Evolutionary conservation across 2,888 invertebrate species (phyloP).

Genomic region (Ernsta delagoae): DNA sequence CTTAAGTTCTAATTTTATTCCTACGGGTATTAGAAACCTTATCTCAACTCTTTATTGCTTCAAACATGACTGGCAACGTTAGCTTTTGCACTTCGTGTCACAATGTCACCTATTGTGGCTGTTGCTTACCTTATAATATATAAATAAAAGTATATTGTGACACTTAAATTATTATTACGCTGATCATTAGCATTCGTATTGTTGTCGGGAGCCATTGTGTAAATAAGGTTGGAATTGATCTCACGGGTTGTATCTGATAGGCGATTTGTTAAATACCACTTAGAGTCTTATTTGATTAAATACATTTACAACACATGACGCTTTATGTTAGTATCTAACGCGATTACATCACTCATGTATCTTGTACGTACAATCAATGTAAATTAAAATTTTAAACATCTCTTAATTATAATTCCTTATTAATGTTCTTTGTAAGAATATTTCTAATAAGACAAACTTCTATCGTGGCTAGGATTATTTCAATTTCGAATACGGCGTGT

Average conservation of each 20-base stretch:
- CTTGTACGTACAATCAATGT: too few relatives aligned
- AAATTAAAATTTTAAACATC: too few relatives aligned
- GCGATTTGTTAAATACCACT: background rate
- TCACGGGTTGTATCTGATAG: background rate
- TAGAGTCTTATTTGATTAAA: background rate
- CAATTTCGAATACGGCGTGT: too few relatives aligned
- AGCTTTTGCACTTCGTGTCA: slow-evolving; percentile 16
- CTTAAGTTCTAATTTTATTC: too few relatives aligned
- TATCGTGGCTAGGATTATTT: too few relatives aligned
- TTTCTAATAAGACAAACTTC: too few relatives aligned
- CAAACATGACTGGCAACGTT: slow-evolving; percentile 10
- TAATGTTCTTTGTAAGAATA: too few relatives aligned
- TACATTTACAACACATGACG: background rate
- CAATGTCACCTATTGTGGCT: slow-evolving; percentile 1
- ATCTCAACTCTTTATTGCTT: too few relatives aligned
- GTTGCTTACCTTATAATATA: slow-evolving; percentile 2
- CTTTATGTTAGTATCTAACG: background rate
- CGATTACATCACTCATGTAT: background rate
- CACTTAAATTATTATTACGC: background rate
- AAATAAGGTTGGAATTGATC: slow-evolving; percentile 1
- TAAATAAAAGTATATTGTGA: background rate
- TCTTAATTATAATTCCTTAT: too few relatives aligned
- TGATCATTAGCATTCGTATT: slow-evolving; percentile 2
- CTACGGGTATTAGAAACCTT: too few relatives aligned
- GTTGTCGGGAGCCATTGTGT: background rate